Evolutionary conservation across 2,888 invertebrate genomes (phyloP), one percentile per base, ranked within the genome.

Genomic region (Machimus rusticus): DNA sequence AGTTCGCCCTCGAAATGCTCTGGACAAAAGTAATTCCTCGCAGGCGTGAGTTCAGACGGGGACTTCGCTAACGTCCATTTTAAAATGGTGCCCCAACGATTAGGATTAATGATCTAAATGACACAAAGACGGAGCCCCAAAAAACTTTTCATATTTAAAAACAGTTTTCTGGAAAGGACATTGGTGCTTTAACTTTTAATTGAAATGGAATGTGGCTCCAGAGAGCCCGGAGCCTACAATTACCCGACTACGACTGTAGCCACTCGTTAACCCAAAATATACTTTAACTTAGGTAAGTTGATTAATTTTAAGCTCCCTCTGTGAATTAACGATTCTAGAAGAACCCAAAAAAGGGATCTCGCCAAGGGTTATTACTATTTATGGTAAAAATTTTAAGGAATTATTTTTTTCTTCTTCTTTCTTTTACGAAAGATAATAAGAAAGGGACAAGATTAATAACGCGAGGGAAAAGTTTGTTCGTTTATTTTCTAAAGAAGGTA

Each of bases 91-190:
- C 84, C 84, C 84, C 19, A 84, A 84, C 84, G 74, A 84, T 84
- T 84, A 84, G 84, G 84, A 84, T 84, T 84, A 84, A 84, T 84
- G 84, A 74, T 74, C 84, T 74, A 84, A 84, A 84, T 66, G 84
- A 84, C 84, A 74, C 55, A 74, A 84, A 74, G 74, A 74, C 74
- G 74, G 74, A 43, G 74, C 66, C 66, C 66, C 66, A 19, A 39
- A 84, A 84, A 84, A 84, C 84, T 84, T 84, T 84, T 84, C 66
- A 84, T 84, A 84, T 84, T 84, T 84, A 84, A 84, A 84, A 84
- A 84, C 84, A 84, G 84, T 84, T 84, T 84, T 74, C 39, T 37
- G 39, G 23, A 16, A 74, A 84, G 84, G 84, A 84, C 74, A 84
- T 84, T 74, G 37, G 37, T 84, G 51, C 34, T 43, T 34, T 19